Conservation (phyloP, 2,797 vertebrate species). For the Pteropus rufus region DNA sequence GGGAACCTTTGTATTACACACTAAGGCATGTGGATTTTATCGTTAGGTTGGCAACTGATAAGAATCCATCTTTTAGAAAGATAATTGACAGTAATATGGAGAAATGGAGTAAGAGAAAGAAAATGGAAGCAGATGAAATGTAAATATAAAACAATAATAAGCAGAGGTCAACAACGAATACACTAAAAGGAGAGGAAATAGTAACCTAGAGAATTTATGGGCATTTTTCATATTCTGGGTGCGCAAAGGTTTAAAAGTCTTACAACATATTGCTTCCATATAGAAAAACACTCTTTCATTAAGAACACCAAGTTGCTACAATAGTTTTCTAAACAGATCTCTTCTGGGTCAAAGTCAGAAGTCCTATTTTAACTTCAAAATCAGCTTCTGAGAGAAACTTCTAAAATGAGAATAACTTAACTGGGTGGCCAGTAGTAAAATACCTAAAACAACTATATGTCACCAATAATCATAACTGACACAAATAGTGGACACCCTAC, state of each 20-base stretch:
- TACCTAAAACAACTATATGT: neutral
- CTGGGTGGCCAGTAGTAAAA: neutral
- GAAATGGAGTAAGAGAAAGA: neutral
- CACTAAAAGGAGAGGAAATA: neutral
- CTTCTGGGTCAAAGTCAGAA: slow-evolving; percentile 20
- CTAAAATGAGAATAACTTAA: neutral
- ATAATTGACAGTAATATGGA: neutral
- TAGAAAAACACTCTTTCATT: neutral
- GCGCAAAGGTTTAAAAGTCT: neutral
- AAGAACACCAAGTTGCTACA: neutral
- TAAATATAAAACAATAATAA: slow-evolving; percentile 20
- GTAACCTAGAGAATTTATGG: neutral
- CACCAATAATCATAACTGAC: neutral
- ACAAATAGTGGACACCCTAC: slow-evolving; percentile 76
- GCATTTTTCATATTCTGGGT: slow-evolving; percentile 20
- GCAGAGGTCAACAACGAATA: neutral
- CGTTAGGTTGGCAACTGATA: neutral
- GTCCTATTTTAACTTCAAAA: slow-evolving; percentile 31
- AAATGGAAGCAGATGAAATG: neutral
- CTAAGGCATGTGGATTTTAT: neutral
- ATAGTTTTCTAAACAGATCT: neutral
- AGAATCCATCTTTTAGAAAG: neutral
- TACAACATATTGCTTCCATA: neutral
- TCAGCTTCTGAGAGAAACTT: neutral
- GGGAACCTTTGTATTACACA: neutral